Percentiles rank a stretch among this genome's conserved stretches.
These are phyloP conservation scores for Myanophis thanlyinensis DNA, from an alignment of 2,113 vertebrate species.

Conservation along the genomic window DNA sequence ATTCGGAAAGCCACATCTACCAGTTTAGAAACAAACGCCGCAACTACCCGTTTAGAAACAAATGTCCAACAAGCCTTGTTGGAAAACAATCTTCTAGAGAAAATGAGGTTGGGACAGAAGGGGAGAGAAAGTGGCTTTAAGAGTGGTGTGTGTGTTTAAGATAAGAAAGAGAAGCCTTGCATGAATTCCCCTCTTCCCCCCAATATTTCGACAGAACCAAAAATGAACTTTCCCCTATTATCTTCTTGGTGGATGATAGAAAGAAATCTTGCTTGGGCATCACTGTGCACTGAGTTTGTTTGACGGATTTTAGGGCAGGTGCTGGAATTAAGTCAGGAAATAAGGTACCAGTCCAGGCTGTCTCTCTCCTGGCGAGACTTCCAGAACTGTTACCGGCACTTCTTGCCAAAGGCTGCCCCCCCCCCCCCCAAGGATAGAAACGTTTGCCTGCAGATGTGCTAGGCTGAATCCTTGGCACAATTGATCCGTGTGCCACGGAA, in stretches of 20 bases:
- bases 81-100: neutral
- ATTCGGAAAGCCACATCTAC: neutral
- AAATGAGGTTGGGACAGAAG: too few species aligned
- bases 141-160: neutral
- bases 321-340: neutral
- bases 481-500: neutral
- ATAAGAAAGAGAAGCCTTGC: neutral
- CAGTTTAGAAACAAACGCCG: neutral
- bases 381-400: neutral
- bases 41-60: neutral
- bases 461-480: neutral
- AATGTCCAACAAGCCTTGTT: neutral
- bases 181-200: too few species aligned
- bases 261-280: neutral
- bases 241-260: too few species aligned
- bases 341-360: neutral
- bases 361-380: neutral
- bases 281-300: neutral
- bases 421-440: neutral
- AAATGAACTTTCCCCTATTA: neutral
- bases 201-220: neutral
- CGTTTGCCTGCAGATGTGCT: neutral
- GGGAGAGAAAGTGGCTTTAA: neutral
- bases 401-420: too few species aligned
- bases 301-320: neutral